These are phyloP conservation scores for Chelonus insularis DNA, from an alignment of 1,140 invertebrate species.

Conservation along the genomic window DNA sequence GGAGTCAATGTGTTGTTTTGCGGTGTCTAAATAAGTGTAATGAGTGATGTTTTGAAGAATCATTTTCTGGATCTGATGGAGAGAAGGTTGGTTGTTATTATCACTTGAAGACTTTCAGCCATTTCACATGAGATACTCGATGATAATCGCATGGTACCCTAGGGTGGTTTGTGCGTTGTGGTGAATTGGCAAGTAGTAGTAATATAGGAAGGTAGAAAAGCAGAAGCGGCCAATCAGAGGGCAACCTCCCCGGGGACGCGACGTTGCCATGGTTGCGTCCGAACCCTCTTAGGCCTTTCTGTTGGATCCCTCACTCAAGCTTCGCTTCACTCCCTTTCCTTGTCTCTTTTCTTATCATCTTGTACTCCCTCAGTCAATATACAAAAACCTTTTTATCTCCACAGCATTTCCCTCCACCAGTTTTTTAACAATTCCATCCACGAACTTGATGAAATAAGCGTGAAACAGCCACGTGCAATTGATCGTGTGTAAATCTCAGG, in stretches of 20 bases:
- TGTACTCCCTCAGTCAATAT: too few relatives aligned
- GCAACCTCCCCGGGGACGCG: conserved; percentile 56
- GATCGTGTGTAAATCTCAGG: too few relatives aligned
- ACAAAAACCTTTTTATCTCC: too few relatives aligned
- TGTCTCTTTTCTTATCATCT: conserved; percentile 12
- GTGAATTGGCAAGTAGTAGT: conserved; percentile 33
- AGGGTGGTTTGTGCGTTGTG: conserved; percentile 24
- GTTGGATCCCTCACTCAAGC: conserved; percentile 46
- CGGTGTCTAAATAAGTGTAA: too few relatives aligned
- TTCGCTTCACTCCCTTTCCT: conserved; percentile 21
- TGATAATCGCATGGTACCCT: conserved; percentile 43
- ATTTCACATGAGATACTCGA: conserved; percentile 44
- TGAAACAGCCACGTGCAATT: too few relatives aligned
- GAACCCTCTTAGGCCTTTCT: conserved; percentile 57
- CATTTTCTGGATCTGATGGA: too few relatives aligned
- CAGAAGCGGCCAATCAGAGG: conserved; percentile 59
- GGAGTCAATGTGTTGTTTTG: too few relatives aligned
- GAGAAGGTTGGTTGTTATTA: too few relatives aligned
- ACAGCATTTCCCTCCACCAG: too few relatives aligned
- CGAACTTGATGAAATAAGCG: too few relatives aligned
- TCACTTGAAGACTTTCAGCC: conserved; percentile 29
- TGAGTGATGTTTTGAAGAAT: too few relatives aligned
- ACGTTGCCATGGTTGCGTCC: conserved; percentile 60
- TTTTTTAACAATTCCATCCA: too few relatives aligned
- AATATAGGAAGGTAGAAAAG: conserved; percentile 52